Conservation (phyloP, 2,113 vertebrate genomes). For the Maccullochella peelii region DNA sequence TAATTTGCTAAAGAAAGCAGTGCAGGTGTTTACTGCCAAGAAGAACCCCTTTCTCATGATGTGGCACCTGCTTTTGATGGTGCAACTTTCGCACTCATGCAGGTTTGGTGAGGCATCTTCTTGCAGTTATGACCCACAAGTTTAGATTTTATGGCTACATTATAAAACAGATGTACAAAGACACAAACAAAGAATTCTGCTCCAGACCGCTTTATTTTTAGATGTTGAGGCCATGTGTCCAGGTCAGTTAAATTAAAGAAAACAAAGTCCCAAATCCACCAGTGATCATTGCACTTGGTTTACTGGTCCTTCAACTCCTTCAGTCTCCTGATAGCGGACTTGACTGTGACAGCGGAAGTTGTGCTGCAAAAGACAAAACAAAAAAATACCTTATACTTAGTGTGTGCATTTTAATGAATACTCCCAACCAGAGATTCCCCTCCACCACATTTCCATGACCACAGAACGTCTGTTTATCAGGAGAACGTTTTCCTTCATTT, state of each 20-base stretch:
- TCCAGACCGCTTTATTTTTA: conserved; percentile 79
- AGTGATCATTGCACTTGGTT: conserved; percentile 67
- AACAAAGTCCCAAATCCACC: conserved; percentile 76
- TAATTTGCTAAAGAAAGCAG: background rate
- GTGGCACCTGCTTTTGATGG: background rate
- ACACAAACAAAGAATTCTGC: conserved; percentile 59
- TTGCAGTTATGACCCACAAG: background rate
- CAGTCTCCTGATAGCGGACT: conserved; percentile 98
- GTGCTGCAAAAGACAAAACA: conserved; percentile 85
- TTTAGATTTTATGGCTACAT: background rate
- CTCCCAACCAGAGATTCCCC: background rate
- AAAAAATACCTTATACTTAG: background rate
- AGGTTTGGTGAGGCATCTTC: background rate
- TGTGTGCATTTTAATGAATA: background rate
- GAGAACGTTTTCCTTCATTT: background rate
- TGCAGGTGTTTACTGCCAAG: background rate
- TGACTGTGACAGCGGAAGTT: conserved; percentile 98
- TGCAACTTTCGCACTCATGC: background rate
- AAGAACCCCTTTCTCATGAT: background rate
- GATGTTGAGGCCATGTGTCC: conserved; percentile 71
- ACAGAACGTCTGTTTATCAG: background rate
- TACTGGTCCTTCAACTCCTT: conserved; percentile 99
- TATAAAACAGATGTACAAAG: conserved; percentile 25
- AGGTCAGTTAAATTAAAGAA: conserved; percentile 71
- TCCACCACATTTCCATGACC: background rate